Conservation (phyloP, 2,113 vertebrate genomes). For the Rhinolophus ferrumequinum region DNA sequence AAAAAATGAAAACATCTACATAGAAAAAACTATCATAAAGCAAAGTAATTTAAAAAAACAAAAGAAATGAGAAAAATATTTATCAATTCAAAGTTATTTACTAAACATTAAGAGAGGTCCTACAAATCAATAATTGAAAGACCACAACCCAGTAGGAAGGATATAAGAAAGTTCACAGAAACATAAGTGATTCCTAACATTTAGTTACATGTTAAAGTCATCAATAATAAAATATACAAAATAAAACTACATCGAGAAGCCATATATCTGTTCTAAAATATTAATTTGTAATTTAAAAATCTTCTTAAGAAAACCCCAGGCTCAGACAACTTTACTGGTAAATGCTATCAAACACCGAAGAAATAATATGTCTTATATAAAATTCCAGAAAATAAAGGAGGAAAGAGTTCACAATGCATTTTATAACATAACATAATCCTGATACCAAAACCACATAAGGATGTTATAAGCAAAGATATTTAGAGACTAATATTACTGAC, state of each 20-base stretch:
- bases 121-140: slow-evolving; percentile 17
- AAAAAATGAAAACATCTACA: neutral
- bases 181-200: neutral
- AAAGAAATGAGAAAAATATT: slow-evolving; percentile 30
- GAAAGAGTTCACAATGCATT: neutral
- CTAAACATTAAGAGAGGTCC: neutral
- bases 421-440: neutral
- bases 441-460: neutral
- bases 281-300: slow-evolving; percentile 45
- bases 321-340: neutral
- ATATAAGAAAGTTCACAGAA: neutral
- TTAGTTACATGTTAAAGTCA: neutral
- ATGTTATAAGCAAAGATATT: slow-evolving; percentile 2
- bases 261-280: neutral
- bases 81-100: neutral
- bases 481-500: neutral
- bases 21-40: neutral
- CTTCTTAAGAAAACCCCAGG: slow-evolving; percentile 12
- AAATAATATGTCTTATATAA: neutral
- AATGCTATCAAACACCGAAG: neutral
- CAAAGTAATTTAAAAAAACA: slow-evolving; percentile 44
- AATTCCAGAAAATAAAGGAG: slow-evolving; percentile 49
- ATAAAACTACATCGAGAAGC: neutral
- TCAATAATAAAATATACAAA: neutral
- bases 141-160: neutral